Percentiles rank a stretch among this genome's conserved stretches.
These are phyloP conservation scores for Enteromius argenteus DNA, from an alignment of 2,797 vertebrate species.

Conservation along the genomic window DNA sequence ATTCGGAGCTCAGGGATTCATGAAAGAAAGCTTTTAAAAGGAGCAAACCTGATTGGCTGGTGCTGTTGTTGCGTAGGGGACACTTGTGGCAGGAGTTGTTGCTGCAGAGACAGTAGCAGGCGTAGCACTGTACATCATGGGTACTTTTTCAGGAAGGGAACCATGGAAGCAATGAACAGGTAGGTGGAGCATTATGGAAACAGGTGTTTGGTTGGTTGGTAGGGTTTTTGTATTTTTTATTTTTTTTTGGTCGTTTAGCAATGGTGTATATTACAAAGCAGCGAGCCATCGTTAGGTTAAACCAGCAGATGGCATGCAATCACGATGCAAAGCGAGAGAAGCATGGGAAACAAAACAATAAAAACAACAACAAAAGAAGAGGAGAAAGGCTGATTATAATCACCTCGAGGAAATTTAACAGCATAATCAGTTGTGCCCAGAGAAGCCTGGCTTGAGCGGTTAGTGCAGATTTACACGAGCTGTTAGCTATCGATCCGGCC, in stretches of 20 bases:
- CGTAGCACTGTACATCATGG: constrained; percentile 99
- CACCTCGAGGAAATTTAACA: constrained; percentile 94
- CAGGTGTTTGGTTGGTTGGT: constrained; percentile 76
- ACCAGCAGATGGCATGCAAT: constrained; percentile 99
- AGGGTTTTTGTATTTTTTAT: constrained; percentile 74
- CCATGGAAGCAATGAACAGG: constrained; percentile 99
- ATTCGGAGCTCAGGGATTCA: constrained; percentile 93
- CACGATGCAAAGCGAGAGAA: constrained; percentile 98
- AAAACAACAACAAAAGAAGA: constrained; percentile 70
- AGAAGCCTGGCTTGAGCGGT: constrained; percentile 70
- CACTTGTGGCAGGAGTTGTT: constrained; percentile 99
- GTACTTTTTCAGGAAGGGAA: constrained; percentile 99
- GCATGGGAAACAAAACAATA: constrained; percentile 78
- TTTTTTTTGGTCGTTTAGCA: constrained; percentile 78
- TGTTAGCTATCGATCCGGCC: background rate
- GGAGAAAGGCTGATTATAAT: constrained; percentile 83
- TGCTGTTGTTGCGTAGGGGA: constrained; percentile 99
- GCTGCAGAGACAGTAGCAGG: constrained; percentile 99
- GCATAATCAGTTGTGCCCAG: constrained; percentile 91
- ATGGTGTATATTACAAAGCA: constrained; percentile 93
- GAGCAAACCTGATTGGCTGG: constrained; percentile 99
- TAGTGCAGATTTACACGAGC: background rate
- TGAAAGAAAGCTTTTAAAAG: constrained; percentile 99
- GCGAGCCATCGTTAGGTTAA: constrained; percentile 98
- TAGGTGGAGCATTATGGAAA: constrained; percentile 99